Percentiles rank a stretch among this genome's conserved stretches.
These are phyloP conservation scores for Acanthoscelides obtectus DNA, from an alignment of 2,888 invertebrate species.

Conservation along the genomic window DNA sequence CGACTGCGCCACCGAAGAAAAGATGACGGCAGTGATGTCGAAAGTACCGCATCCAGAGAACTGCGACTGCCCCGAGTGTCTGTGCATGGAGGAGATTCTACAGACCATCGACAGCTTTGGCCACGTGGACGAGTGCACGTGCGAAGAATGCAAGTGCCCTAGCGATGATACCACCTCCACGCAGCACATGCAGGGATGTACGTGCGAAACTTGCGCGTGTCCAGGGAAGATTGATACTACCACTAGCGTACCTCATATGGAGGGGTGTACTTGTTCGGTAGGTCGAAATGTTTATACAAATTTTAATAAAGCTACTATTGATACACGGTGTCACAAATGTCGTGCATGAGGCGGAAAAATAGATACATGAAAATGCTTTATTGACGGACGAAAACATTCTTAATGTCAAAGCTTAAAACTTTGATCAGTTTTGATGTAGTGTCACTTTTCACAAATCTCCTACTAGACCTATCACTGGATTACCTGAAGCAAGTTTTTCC, in stretches of 20 bases:
- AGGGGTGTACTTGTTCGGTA: slow-evolving; percentile 2
- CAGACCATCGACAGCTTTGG: neutral
- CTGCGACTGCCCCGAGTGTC: slow-evolving; percentile 20
- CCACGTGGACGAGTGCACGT: slow-evolving; percentile 2
- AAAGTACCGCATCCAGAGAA: slow-evolving; percentile 14
- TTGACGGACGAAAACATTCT: too few species aligned
- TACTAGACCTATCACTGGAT: too few species aligned
- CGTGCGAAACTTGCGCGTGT: slow-evolving; percentile 10
- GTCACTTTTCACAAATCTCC: too few species aligned
- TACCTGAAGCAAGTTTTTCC: too few species aligned
- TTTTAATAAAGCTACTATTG: too few species aligned
- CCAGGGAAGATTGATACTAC: neutral
- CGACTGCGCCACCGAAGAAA: slow-evolving; percentile 13
- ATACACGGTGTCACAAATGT: too few species aligned
- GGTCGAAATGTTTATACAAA: neutral
- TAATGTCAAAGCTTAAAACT: too few species aligned
- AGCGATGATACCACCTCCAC: neutral
- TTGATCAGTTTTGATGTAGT: too few species aligned
- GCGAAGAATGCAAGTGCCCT: slow-evolving; percentile 11
- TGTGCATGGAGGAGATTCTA: slow-evolving; percentile 2
- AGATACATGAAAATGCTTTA: too few species aligned
- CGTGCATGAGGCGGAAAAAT: too few species aligned
- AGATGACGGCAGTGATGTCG: slow-evolving; percentile 1
- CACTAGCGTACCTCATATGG: neutral
- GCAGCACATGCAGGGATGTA: slow-evolving; percentile 2